Base-by-base conservation (phyloP, 2,888 invertebrate genomes). In the Drosophila gaucha region DNA sequence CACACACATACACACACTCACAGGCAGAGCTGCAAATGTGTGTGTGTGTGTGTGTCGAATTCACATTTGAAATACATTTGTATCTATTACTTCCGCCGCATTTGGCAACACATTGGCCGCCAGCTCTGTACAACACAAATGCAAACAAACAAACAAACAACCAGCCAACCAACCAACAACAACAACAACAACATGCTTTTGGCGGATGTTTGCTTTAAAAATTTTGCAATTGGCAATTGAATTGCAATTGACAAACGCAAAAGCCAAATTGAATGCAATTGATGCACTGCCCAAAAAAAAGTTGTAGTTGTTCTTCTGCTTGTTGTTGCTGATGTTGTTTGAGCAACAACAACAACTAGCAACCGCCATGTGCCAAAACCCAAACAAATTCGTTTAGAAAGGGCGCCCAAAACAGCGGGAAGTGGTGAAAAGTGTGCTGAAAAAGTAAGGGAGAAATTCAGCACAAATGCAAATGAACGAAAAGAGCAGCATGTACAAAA, bases 211-310 rank as follows among this genome's bases (percentile, higher is more conserved):
- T 80, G 84, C 63, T 75, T 83, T 74, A 78, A 86, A 86, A 76
- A 78, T 86, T 83, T 63, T 67, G 63, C 70, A 73, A 83, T 82
- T 77, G 80, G 30, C 83, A 86, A 83, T 86, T 83, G 80, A 80
- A 78, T 76, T 78, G 74, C 78, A 69, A 72, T 83, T 83, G 83
- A 74, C 84, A 80, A 76, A 74, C 71, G 68, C 41, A 60, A 75
- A 74, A 84, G 77, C 68, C 83, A 82, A 82, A 83, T 86, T 83
- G 83, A 80, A 78, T 74, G 69, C 74, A 69, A 77, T 85, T 79
- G 85, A 82, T 79, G 85, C 69, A 78, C 57, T 78, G 43, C 39
- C 38, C 52, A 44, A 43, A 60, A 41, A 28, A 14, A 35, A 46
- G 49, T 38, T 43, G 16, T 18, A 30, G 18, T 31, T 44, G 14